Evolutionary conservation across 2,888 invertebrate species (phyloP), one percentile per base, ranked within the genome.

Genomic region (Eupithecia pulchellata): DNA sequence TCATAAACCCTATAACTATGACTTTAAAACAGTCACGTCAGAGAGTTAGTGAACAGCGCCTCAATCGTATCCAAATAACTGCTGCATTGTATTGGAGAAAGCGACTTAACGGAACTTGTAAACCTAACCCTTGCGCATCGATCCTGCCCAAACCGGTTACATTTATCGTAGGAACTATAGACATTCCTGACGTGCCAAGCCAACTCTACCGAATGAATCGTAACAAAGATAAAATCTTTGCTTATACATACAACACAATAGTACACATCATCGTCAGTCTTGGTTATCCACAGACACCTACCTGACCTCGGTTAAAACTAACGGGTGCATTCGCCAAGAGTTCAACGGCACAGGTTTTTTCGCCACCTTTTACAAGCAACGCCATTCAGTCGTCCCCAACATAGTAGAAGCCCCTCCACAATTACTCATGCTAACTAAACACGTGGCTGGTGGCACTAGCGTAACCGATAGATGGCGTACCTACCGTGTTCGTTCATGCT

Each of bases 221-320:
- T 17, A 61, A 25, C 20, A 58, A 39, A 52, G 32, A n/a, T 42
- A 34, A 58, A 25, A 52, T 81, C 76, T 80, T 29, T 57, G 8
- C 57, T 78, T 84, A 83, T 81, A 84, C 79, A 83, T 84, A 84
- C 61, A 73, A 75, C 79, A 80, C 73, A 77, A 73, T 76, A 79
- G 67, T 71, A 64, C 55, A 69, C 55, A 69, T 68, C 69, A 66
- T 39, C 36, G 58, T 69, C 67, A 52, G 34, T 55, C 34, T 25
- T 47, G 52, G 67, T 57, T 29, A 66, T 66, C 57, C 60, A 64
- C 63, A 81, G 76, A 81, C 81, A 81, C 84, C 82, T 84, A 84
- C 89, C 90, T 91, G 92, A 91, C 92, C 92, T 93, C 90, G 91
- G 91, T 71, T 86, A 90, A 86, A 86, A 85, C 83, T 90, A 91